phyloP scores from a whole-genome alignment of 2,888 invertebrate genomes.

The Melieria crassipennis region DNA sequence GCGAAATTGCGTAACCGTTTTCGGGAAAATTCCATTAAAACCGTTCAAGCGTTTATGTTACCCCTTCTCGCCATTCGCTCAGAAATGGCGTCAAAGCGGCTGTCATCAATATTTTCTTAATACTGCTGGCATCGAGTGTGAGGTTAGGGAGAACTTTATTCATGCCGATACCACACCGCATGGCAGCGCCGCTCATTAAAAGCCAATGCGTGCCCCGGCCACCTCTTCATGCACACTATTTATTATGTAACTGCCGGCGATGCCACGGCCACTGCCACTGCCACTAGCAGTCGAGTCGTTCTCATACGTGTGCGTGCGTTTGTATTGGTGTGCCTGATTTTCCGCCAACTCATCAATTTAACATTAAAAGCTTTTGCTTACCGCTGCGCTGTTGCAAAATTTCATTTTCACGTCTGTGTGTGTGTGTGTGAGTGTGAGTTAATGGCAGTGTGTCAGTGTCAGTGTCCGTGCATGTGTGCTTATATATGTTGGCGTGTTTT shows the following conservation, averaged over 20 bases:
- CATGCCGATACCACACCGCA: no score
- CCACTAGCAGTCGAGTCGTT: background rate
- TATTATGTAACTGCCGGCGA: background rate
- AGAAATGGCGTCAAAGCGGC: background rate
- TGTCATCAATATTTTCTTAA: conserved; percentile 7
- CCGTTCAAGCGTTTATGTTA: conserved; percentile 1
- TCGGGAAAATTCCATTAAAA: background rate
- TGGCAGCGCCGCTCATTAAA: background rate
- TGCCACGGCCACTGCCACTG: no score
- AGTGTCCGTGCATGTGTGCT: background rate
- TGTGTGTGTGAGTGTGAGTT: no score
- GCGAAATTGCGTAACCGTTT: background rate
- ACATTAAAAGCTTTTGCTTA: background rate
- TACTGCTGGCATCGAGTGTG: background rate
- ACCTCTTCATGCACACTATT: background rate
- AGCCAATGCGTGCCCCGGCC: background rate
- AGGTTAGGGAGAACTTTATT: no score
- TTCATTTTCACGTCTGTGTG: no score
- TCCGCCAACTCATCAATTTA: conserved; percentile 15
- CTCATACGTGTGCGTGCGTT: background rate
- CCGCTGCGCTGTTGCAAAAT: no score
- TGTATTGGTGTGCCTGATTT: background rate
- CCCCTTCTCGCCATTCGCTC: background rate
- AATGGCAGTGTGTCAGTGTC: no score
- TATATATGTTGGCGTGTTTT: background rate